Percentiles rank a stretch among this genome's conserved stretches.
Conservation (phyloP, 2,113 vertebrate species). For the Cyprinus carpio region DNA sequence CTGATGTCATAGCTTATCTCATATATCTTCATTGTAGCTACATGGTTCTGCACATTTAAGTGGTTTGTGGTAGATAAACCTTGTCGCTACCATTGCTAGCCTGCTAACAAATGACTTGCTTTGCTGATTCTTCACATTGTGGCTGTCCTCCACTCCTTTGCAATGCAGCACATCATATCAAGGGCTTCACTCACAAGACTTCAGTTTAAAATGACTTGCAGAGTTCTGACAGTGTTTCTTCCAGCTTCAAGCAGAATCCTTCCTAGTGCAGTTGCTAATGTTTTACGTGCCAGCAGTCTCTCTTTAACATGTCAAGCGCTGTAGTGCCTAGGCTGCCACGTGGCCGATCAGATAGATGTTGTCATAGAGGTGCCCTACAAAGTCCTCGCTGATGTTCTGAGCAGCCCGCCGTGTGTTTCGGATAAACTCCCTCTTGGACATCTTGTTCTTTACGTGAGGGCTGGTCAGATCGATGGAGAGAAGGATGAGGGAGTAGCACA, state of each 20-base stretch:
- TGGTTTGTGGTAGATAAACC: conserved; percentile 23
- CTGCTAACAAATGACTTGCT: conserved; percentile 26
- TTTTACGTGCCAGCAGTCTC: conserved; percentile 23
- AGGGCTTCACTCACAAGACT: not conserved
- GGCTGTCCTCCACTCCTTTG: not conserved
- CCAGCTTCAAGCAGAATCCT: conserved; percentile 16
- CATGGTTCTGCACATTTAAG: conserved; percentile 49
- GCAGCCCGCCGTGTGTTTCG: conserved; percentile 94
- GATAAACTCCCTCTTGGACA: conserved; percentile 99
- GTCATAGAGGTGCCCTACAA: conserved; percentile 98
- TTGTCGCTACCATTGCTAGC: conserved; percentile 43
- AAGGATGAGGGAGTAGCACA: conserved; percentile 98
- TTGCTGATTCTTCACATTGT: not conserved
- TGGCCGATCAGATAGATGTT: conserved; percentile 99
- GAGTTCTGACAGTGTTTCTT: conserved; percentile 17
- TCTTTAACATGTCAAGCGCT: not conserved
- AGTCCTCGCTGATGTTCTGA: conserved; percentile 97
- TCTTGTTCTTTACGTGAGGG: conserved; percentile 99
- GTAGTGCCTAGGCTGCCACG: conserved; percentile 84
- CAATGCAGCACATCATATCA: not conserved
- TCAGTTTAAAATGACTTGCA: not conserved
- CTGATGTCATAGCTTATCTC: conserved; percentile 30
- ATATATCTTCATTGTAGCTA: conserved; percentile 40
- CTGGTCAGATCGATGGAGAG: conserved; percentile 98
- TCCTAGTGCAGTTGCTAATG: conserved; percentile 32